These are phyloP conservation scores for Eospalax fontanierii DNA, from an alignment of 2,797 vertebrate genomes.

Conservation along the genomic window DNA sequence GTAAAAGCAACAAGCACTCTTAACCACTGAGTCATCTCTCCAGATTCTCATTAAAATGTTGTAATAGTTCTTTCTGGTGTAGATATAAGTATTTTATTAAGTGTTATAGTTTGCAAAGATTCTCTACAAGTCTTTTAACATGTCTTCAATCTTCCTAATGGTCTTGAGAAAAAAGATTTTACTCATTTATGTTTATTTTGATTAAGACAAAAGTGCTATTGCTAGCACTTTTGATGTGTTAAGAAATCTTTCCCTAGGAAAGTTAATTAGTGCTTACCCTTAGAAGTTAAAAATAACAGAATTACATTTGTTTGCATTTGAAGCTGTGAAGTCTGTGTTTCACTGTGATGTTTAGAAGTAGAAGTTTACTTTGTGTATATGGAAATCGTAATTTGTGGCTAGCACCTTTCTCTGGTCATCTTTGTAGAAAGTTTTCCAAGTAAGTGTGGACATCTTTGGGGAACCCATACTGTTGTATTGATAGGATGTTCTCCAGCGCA, in stretches of 20 bases:
- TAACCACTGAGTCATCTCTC: not conserved
- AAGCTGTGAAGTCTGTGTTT: slow-evolving; percentile 23
- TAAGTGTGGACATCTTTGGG: not conserved
- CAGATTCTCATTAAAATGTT: not conserved
- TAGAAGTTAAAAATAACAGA: not conserved
- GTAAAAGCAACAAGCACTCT: not conserved
- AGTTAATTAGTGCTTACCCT: not conserved
- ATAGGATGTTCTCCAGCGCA: not conserved
- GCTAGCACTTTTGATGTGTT: not conserved
- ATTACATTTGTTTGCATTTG: not conserved
- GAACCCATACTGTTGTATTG: not conserved
- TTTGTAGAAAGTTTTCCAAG: not conserved
- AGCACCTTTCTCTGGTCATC: not conserved
- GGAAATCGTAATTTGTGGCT: not conserved
- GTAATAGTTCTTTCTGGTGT: slow-evolving; percentile 2
- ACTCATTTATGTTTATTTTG: not conserved
- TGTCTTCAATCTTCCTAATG: slow-evolving; percentile 11
- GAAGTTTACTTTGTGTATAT: not conserved
- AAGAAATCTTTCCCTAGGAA: slow-evolving; percentile 29
- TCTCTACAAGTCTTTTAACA: not conserved
- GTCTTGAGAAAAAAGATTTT: not conserved
- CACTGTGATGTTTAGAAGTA: not conserved
- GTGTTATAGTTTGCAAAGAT: not conserved
- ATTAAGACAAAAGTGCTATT: not conserved
- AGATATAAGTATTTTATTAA: not conserved